Evolutionary conservation across 2,888 invertebrate species (phyloP).

Genomic region (Leuctra nigra): DNA sequence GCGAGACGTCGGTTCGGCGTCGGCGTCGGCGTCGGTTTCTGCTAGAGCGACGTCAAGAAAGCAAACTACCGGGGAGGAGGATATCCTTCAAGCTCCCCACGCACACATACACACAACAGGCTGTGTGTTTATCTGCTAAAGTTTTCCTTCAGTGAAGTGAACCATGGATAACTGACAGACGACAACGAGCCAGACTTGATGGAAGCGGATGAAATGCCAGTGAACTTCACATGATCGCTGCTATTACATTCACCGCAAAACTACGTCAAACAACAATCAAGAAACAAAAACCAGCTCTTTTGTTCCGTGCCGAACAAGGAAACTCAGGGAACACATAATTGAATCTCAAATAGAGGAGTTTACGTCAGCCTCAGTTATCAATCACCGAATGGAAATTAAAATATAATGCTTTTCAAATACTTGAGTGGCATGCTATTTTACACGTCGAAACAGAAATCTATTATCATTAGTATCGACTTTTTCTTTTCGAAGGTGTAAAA

Average conservation of each 20-base stretch:
- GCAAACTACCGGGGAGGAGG: background rate
- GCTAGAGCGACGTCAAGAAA: background rate
- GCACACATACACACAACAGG: background rate
- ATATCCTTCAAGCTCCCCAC: background rate
- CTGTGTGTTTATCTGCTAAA: background rate
- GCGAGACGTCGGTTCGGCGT: background rate
- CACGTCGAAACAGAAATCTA: no score
- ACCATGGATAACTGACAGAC: background rate
- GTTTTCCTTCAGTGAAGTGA: background rate
- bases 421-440: no score
- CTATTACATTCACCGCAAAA: constrained; percentile 7
- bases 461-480: no score
- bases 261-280: background rate
- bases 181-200: background rate
- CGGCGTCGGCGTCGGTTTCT: background rate
- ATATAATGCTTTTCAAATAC: no score
- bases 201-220: constrained; percentile 9
- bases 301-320: background rate
- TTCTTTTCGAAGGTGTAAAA: no score
- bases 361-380: constrained; percentile 1
- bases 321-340: constrained; percentile 7
- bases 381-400: constrained; percentile 4
- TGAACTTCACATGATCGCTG: background rate
- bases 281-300: background rate
- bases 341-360: constrained; percentile 8